These are phyloP conservation scores for Anoura caudifer DNA, from an alignment of 2,113 vertebrate species.

Conservation along the genomic window DNA sequence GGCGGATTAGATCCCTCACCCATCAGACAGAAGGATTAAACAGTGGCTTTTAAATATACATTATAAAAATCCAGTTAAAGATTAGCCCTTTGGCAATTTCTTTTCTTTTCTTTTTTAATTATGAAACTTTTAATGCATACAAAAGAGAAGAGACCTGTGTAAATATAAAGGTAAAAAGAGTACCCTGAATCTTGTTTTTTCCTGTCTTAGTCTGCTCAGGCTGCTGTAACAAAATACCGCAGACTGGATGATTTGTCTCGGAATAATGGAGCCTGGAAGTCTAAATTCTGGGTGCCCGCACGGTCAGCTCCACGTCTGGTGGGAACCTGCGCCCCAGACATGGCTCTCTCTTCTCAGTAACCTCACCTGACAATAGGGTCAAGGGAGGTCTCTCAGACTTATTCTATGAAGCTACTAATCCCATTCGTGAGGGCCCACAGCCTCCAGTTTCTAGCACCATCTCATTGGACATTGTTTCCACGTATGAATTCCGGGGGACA, in stretches of 20 bases:
- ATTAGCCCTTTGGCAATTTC: not conserved
- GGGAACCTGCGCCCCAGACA: not conserved
- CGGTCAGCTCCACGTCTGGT: not conserved
- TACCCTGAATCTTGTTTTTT: not conserved
- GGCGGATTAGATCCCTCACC: slow-evolving; percentile 15
- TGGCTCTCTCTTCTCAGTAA: not conserved
- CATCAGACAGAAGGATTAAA: not conserved
- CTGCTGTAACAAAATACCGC: not conserved
- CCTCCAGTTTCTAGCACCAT: not conserved
- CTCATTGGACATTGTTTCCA: not conserved
- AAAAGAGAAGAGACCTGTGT: not conserved
- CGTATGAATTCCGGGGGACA: not conserved
- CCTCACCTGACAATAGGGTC: not conserved
- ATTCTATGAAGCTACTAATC: not conserved
- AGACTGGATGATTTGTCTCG: not conserved
- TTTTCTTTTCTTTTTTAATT: not conserved
- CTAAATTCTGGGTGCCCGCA: not conserved
- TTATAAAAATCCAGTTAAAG: slow-evolving; percentile 30
- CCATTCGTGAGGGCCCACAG: not conserved
- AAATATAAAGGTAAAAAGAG: not conserved
- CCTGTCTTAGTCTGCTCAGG: not conserved
- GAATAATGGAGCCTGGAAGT: not conserved
- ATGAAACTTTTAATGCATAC: not conserved
- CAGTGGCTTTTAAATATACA: slow-evolving; percentile 8
- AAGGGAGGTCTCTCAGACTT: not conserved